These are phyloP conservation scores for Idris sp. DNA, from an alignment of 1,140 invertebrate species.

Conservation along the genomic window DNA sequence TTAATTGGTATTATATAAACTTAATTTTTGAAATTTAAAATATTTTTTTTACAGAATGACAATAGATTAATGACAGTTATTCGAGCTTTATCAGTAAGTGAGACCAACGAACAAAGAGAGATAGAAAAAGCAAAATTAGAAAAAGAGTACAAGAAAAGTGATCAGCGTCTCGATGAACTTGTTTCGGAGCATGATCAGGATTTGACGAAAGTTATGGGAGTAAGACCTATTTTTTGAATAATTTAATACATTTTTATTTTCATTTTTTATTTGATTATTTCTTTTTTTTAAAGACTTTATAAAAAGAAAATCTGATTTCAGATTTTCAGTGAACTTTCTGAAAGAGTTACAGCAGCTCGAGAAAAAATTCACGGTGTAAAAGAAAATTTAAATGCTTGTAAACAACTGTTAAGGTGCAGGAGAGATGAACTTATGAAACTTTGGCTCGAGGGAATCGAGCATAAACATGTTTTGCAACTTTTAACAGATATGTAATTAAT, in stretches of 20 bases:
- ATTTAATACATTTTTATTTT: neutral
- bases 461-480: constrained; percentile 92
- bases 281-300: too few relatives aligned
- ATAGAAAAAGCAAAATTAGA: constrained; percentile 95
- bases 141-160: constrained; percentile 94
- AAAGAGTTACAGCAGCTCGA: constrained; percentile 87
- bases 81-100: constrained; percentile 92
- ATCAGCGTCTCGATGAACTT: constrained; percentile 91
- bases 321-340: constrained; percentile 90
- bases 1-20: too few relatives aligned
- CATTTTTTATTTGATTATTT: neutral
- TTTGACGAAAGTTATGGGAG: constrained; percentile 91
- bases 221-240: constrained; percentile 64
- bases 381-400: constrained; percentile 93
- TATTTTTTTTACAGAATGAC: too few relatives aligned
- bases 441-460: constrained; percentile 95
- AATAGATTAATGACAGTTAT: constrained; percentile 93
- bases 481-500: constrained; percentile 89
- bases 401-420: constrained; percentile 92
- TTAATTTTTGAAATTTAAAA: too few relatives aligned
- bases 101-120: constrained; percentile 96
- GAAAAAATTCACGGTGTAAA: constrained; percentile 91
- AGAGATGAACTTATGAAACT: constrained; percentile 95
- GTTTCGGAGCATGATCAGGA: constrained; percentile 93
- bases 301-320: too few relatives aligned